Evolutionary conservation across 2,888 invertebrate species (phyloP).

Genomic region (Axea sp.): DNA sequence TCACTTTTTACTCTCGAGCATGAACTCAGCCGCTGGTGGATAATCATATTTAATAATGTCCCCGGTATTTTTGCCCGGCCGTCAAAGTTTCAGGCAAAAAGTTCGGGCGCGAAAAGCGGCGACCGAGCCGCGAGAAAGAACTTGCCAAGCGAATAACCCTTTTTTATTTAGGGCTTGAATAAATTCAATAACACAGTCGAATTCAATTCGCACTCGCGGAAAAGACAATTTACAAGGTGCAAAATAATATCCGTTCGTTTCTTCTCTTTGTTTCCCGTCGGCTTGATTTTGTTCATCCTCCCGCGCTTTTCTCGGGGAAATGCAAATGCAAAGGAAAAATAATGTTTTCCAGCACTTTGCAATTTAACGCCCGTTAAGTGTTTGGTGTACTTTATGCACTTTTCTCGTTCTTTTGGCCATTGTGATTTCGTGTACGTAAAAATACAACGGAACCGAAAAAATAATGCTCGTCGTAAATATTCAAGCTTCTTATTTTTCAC

Average conservation of each 20-base stretch:
- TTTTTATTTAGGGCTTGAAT: conserved; percentile 78
- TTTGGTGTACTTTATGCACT: conserved; percentile 21
- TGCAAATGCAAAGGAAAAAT: conserved; percentile 14
- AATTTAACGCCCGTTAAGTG: no score
- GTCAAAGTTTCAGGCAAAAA: conserved; percentile 72
- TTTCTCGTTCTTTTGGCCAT: conserved; percentile 1
- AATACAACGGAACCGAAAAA: neutral
- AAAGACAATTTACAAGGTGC: conserved; percentile 35
- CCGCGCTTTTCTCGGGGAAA: neutral
- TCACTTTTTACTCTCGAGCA: conserved; percentile 68
- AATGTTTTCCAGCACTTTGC: no score
- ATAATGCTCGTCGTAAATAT: no score
- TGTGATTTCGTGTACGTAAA: conserved; percentile 18
- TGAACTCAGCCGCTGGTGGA: conserved; percentile 64
- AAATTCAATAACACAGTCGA: conserved; percentile 76
- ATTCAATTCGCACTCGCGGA: conserved; percentile 45
- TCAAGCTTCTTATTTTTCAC: no score
- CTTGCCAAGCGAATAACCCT: conserved; percentile 73
- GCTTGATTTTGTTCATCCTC: no score
- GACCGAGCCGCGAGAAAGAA: conserved; percentile 1
- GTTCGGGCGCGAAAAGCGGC: conserved; percentile 67
- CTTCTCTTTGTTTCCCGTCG: neutral
- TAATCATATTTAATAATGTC: conserved; percentile 79
- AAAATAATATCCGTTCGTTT: conserved; percentile 9
- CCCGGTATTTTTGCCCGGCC: conserved; percentile 74